Evolutionary conservation across 2,113 vertebrate species (phyloP), one percentile per base, ranked within the genome.

Genomic region (Lamprologus callipterus): DNA sequence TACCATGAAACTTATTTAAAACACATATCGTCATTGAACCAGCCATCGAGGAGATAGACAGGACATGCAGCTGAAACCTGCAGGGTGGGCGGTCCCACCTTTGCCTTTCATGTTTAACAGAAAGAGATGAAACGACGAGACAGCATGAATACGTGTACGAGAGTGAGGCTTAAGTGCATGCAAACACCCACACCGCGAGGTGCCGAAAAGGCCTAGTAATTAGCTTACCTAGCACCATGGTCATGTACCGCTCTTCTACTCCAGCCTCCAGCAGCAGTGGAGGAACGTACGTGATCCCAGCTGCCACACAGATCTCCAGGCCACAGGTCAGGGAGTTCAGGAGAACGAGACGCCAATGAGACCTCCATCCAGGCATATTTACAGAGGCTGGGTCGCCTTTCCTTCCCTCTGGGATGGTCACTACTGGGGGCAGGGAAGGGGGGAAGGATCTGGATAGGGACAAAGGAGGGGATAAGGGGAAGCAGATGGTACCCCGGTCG

Each of bases 261-360:
- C 97, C 96, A 1, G 96, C 96, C 90, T 97, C 96, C 90, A 97
- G 96, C 85, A 97, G 94, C 84, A 97, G 92, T 1, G 97, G 97
- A 7, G 97, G 97, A 81, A 97, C 97, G 70, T 97, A 97, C 12
- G 97, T 97, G 91, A 97, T 96, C 19, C 96, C 96, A 83, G 96
- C 96, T 57, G 97, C 97, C 94, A 97, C 96, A 10, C 97, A 97
- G 94, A 97, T 97, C 96, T 97, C 97, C 94, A 97, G 95, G 87
- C 96, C 97, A 89, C 97, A 97, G 63, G 97, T 96, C 91, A 97
- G 91, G 23, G 95, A 96, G 94, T 97, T 97, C 91, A 97, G 93
- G 89, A 97, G 95, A 92, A 97, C 89, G 35, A 97, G 96, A 92
- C 92, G 96, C 96, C 96, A 96, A 91, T 96, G 97, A 91, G 96